Evolutionary conservation across 2,797 vertebrate genomes (phyloP).

Genomic region (Macropodus opercularis): DNA sequence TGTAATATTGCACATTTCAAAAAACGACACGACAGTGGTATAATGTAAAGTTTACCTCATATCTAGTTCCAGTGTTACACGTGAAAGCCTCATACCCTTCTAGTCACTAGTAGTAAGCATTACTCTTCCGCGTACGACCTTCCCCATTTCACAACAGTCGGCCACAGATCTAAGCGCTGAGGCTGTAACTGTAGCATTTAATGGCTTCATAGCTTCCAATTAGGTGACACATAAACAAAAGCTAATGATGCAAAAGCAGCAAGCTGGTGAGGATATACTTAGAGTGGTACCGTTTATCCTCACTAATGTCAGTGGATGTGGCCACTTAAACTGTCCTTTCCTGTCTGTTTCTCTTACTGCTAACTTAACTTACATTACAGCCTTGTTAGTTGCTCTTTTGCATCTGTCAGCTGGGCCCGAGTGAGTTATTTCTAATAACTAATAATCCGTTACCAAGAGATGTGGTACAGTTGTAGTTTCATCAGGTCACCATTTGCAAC

Average conservation of each 20-base stretch:
- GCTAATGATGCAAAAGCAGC: constrained; percentile 24
- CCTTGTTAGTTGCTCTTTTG: neutral
- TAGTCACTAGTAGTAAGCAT: constrained; percentile 22
- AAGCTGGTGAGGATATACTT: constrained; percentile 6
- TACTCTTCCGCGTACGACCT: neutral
- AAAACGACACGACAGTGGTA: neutral
- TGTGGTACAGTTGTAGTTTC: too few species aligned
- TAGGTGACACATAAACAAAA: constrained; percentile 36
- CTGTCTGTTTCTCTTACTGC: neutral
- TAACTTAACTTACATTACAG: neutral
- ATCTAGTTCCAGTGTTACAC: constrained; percentile 2
- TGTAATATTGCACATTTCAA: constrained; percentile 6
- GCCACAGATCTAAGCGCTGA: constrained; percentile 1
- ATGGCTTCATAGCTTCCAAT: constrained; percentile 37
- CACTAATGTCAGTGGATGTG: constrained; percentile 17
- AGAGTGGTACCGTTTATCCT: constrained; percentile 1
- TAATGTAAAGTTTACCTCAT: constrained; percentile 3
- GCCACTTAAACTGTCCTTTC: neutral
- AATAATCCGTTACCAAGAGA: neutral
- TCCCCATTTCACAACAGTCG: neutral
- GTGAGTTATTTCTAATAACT: constrained; percentile 8
- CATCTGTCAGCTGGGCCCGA: neutral
- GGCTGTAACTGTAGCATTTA: constrained; percentile 40
- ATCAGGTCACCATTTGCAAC: too few species aligned
- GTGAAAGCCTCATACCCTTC: constrained; percentile 22